Conservation (phyloP, 2,888 invertebrate genomes). For the Tetanocera ferruginea region DNA sequence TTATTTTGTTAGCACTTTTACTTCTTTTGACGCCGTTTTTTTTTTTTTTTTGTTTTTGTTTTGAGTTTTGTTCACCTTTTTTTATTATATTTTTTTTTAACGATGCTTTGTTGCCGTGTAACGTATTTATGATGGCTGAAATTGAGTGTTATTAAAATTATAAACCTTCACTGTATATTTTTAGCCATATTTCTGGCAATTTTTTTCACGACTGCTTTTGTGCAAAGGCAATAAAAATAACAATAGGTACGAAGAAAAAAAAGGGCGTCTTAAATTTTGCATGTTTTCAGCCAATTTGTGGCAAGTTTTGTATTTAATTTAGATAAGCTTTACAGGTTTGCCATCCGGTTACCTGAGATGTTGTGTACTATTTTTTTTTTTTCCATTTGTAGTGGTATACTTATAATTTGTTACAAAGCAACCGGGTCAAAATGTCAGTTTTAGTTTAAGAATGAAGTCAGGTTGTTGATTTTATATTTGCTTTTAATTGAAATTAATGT, state of each 20-base stretch:
- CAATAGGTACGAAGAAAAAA: background rate
- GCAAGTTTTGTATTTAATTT: slow-evolving; percentile 26
- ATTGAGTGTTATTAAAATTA: background rate
- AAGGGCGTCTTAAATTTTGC: slow-evolving; percentile 6
- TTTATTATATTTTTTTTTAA: background rate
- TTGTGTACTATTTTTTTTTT: too few species aligned
- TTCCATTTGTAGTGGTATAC: too few species aligned
- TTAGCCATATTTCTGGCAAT: background rate
- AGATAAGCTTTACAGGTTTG: slow-evolving; percentile 11
- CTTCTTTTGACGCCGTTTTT: background rate
- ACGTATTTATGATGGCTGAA: background rate
- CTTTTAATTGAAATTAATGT: too few species aligned
- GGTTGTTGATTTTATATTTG: too few species aligned
- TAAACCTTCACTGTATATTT: background rate
- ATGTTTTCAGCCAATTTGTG: slow-evolving; percentile 21
- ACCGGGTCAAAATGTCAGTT: too few species aligned
- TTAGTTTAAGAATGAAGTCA: too few species aligned
- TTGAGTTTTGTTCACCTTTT: background rate
- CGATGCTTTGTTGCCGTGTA: background rate
- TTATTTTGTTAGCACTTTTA: background rate
- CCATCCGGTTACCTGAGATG: background rate
- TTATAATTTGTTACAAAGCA: too few species aligned
- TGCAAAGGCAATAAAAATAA: background rate
- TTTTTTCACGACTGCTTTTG: background rate
- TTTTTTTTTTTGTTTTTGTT: background rate